Evolutionary conservation across 2,888 invertebrate species (phyloP).

Genomic region (Marasmarcha lunaedactyla): DNA sequence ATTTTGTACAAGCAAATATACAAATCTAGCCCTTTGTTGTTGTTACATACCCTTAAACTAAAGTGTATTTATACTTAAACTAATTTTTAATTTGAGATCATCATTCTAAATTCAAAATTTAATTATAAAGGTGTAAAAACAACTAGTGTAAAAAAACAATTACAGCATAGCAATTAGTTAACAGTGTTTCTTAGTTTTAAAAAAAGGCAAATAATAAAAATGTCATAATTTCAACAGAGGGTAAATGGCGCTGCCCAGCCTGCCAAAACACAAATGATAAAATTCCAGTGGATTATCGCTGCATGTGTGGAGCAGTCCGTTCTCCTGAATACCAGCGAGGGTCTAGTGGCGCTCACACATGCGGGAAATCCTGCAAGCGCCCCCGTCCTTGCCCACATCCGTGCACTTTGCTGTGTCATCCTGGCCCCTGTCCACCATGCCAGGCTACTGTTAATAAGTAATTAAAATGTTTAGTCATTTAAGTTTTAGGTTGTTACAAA

Average conservation of each 20-base stretch:
- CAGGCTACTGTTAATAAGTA: conserved; percentile 77
- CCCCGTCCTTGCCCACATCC: conserved; percentile 70
- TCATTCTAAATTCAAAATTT: no score
- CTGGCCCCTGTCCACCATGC: conserved; percentile 95
- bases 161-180: no score
- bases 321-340: conserved; percentile 81
- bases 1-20: no score
- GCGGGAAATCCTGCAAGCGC: conserved; percentile 87
- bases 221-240: conserved; percentile 69
- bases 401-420: conserved; percentile 89
- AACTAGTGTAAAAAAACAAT: no score
- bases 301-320: conserved; percentile 88
- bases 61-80: no score
- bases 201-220: no score
- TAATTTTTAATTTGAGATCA: no score
- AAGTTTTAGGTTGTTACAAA: no score
- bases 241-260: conserved; percentile 96
- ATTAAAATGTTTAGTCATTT: conserved; percentile 10
- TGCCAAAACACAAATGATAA: conserved; percentile 86
- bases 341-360: conserved; percentile 85
- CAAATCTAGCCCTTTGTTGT: no score
- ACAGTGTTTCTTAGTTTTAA: no score
- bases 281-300: conserved; percentile 85
- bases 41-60: no score
- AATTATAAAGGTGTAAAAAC: no score